Evolutionary conservation across 2,113 vertebrate genomes (phyloP), one percentile per base, ranked within the genome.

Genomic region (Caranx melampygus): DNA sequence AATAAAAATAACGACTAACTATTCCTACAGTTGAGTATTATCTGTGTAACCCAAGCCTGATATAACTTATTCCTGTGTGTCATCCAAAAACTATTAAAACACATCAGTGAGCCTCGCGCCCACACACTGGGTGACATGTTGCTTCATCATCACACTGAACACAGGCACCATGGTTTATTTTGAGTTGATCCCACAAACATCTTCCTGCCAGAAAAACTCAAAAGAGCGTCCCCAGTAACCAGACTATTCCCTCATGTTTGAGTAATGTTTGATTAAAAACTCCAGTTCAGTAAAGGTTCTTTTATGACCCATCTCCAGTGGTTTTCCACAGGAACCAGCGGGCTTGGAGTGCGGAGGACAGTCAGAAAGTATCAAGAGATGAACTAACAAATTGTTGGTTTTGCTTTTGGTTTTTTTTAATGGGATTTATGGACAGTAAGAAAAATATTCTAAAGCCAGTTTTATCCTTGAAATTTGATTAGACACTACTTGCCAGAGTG

Each of bases 181-280:
- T 44, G 67, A 54, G 44, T 61, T 9, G 51, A 15, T 70, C 49
- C 18, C 18, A 20, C 47, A 51, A 51, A 51, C 49, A n/a, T 18
- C 18, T 3, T 21, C 52, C 20, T 66, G 54, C 55, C 31, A 55
- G 34, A 44, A 63, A 55, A 33, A 55, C 31, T 74, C 21, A 80
- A 11, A 16, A 33, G n/a, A 45, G 8, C 21, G 40, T 31, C 15
- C 42, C 6, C 3, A 14, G 12, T 34, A 4, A 33, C 54, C 2
- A 5, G 12, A 6, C 49, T 14, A 40, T 61, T 70, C 34, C 2
- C 16, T 62, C 15, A 21, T 26, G 6, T 47, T 55, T 47, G 51
- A 18, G 18, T 47, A 15, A 18, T 8, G 5, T 20, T 21, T 59
- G 42, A 6, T 9, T 18, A 5, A 37, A 47, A 58, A n/a, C 13